Base-by-base conservation (phyloP, 2,888 invertebrate genomes). In the Aspidiotus destructor region DNA sequence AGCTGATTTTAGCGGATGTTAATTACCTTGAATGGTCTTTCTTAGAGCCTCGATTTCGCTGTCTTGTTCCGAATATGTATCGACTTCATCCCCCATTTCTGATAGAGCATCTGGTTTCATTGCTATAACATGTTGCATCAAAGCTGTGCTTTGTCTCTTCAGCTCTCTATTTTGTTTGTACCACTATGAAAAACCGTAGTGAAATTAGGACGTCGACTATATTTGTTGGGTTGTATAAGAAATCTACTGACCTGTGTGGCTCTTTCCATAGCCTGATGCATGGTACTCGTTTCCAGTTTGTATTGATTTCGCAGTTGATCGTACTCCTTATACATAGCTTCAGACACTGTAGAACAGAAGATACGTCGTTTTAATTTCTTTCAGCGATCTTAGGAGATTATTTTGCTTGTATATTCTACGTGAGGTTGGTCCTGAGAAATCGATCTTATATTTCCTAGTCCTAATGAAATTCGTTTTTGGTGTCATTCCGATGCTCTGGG, bases 151-250 rank as follows among this genome's bases (percentile, higher is more conserved):
- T 72, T 83, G 81, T 15, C 88, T 77, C 76, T 87, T 86, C 63
- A 88, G 76, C 74, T 84, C 84, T 70, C 86, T 84, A 75, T 88
- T 88, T 78, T 88, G 86, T 71, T 85, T 85, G 79, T 88, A 88
- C 87, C 88, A 88, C 78, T 69, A 54, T 2, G 28, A 48, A 58
- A 52, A 63, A 53, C 11, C 15, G 41, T 57, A 44, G 62, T 6
- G 6, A 48, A 48, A 48, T n/a, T 48, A 48, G 6, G n/a, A 48
- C n/a, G 10, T n/a, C n/a, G n/a, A n/a, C 48, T 13, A 48, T 6
- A 48, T 48, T 48, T 48, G n/a, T 48, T 2, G 48, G 10, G 2
- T 10, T 10, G 13, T 44, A 13, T 13, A 48, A 48, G 10, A 48
- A 48, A 48, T 48, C n/a, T 48, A 11, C 11, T 2, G 71, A 76